Evolutionary conservation across 2,113 vertebrate genomes (phyloP).

Genomic region (Saccopteryx bilineata): DNA sequence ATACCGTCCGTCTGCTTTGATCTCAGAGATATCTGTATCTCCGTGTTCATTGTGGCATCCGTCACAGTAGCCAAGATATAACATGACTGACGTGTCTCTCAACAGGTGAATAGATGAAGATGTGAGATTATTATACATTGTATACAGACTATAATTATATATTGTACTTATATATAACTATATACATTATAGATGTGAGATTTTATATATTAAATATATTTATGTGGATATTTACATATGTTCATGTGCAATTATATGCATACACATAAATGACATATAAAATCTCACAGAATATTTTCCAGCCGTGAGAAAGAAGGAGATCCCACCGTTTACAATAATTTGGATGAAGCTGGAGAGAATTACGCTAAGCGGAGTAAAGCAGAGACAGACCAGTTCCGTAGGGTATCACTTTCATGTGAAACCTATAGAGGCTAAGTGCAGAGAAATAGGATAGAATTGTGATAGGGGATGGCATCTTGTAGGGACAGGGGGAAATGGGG

Average conservation of each 20-base stretch:
- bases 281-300: background rate
- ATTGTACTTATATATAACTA: background rate
- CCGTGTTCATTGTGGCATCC: background rate
- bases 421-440: background rate
- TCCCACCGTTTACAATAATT: background rate
- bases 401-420: background rate
- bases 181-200: background rate
- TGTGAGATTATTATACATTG: background rate
- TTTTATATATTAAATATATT: background rate
- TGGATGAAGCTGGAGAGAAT: background rate
- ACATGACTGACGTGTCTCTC: background rate
- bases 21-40: background rate
- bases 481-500: background rate
- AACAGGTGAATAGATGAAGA: background rate
- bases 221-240: background rate
- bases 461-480: background rate
- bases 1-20: background rate
- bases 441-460: background rate
- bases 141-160: background rate
- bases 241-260: background rate
- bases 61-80: background rate
- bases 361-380: background rate
- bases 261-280: background rate
- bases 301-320: background rate
- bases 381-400: background rate